Base-by-base conservation (phyloP, 35 echinoderm and acorn worm genomes). In the Lytechinus variegatus region DNA sequence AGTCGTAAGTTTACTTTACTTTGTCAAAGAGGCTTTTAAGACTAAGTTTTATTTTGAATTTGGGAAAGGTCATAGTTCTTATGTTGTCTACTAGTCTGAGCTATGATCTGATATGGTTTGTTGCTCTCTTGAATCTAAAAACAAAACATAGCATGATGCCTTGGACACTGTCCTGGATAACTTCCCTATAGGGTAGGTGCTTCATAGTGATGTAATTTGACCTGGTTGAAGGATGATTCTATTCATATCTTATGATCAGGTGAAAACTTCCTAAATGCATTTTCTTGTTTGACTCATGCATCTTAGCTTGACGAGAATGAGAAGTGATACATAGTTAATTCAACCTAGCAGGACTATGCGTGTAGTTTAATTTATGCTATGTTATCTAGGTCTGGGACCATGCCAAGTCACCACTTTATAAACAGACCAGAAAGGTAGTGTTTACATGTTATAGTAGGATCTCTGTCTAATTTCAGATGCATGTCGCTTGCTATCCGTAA, bases 201-300 rank as follows among this genome's bases (percentile, higher is more conserved):
- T 44, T 86, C 86, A 52, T 33, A 52, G 51, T 33, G 33, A 52
- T 56, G 71, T 88, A 61, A 61, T 52, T 52, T 44, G 28, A 56
- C 33, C 58, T 87, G 28, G 53, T 92, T 52, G 51, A 14, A 56
- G 33, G 28, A 52, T 86, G 11, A 52, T 8, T 52, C 33, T 95
- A 89, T 88, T 95, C 51, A 89, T 87, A 89, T 60, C 61, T 53
- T 27, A 95, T 24, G 55, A 33, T 60, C 55, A 27, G 72, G 27
- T 52, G 13, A 29, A 86, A 95, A 55, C 33, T 28, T 53, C 56
- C 56, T 44, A 53, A 44, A 53, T 33, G 28, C 28, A 33, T 94
- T 56, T 94, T 60, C 5, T 44, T n/a, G 93, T 16, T 24, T 54
- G 52, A 53, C 57, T 56, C 28, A 95, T 28, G 29, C 21, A 95